These are phyloP conservation scores for Lepeophtheirus salmonis DNA, from an alignment of 1,140 invertebrate genomes.

Conservation along the genomic window DNA sequence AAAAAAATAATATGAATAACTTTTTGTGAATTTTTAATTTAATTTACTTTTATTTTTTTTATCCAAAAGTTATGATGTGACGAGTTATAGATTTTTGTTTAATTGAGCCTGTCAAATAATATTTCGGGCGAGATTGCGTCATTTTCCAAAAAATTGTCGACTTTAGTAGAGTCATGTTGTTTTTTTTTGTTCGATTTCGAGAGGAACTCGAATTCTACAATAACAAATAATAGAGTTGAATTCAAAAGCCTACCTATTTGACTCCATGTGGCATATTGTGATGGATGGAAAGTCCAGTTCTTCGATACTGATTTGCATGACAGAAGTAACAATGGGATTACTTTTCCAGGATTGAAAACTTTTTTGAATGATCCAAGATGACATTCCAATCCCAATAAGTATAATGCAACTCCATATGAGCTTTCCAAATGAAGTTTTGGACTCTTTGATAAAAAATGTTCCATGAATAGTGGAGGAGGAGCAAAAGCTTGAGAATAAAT, in stretches of 20 bases:
- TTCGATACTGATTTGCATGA: conserved; percentile 12
- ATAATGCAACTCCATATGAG: conserved; percentile 4
- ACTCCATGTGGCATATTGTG: conserved; percentile 9
- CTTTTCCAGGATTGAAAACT: conserved; percentile 11
- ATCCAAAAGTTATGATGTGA: too few species aligned
- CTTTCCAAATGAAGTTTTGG: not conserved
- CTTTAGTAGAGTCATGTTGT: too few species aligned
- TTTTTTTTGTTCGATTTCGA: too few species aligned
- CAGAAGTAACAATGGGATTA: conserved; percentile 12
- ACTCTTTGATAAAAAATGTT: conserved; percentile 5
- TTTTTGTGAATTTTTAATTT: too few species aligned
- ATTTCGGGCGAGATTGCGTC: too few species aligned
- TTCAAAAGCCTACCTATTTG: conserved; percentile 1
- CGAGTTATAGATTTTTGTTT: too few species aligned
- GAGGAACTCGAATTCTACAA: too few species aligned
- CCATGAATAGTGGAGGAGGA: conserved; percentile 11
- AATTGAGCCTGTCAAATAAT: too few species aligned
- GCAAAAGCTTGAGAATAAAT: conserved; percentile 11
- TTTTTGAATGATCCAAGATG: conserved; percentile 10
- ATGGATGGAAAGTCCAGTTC: conserved; percentile 14
- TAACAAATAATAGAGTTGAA: too few species aligned
- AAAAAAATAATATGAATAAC: too few species aligned
- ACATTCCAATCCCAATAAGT: not conserved
- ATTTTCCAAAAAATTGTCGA: too few species aligned
- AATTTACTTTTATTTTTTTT: too few species aligned